These are phyloP conservation scores for Melanostigma gelatinosum DNA, from an alignment of 2,113 vertebrate genomes.

Conservation along the genomic window DNA sequence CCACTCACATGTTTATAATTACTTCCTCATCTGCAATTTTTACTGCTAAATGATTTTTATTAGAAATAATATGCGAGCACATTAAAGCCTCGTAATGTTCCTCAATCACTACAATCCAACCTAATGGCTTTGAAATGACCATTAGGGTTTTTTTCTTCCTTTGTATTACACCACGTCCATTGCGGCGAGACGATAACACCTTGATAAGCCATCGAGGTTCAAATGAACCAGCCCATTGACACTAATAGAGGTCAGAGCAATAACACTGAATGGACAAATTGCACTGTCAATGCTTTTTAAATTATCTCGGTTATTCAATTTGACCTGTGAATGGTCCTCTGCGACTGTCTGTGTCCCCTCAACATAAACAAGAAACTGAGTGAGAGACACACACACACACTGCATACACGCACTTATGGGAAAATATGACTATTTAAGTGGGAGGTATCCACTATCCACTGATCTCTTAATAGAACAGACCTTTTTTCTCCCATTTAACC, in stretches of 20 bases:
- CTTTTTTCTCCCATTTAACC: constrained; percentile 94
- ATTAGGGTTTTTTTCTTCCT: constrained; percentile 53
- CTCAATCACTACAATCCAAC: constrained; percentile 63
- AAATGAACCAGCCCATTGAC: constrained; percentile 90
- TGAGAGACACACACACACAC: constrained; percentile 31
- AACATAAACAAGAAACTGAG: constrained; percentile 73
- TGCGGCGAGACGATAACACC: constrained; percentile 86
- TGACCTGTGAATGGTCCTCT: constrained; percentile 93
- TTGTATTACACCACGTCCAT: constrained; percentile 67
- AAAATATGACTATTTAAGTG: constrained; percentile 90
- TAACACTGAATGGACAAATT: constrained; percentile 96
- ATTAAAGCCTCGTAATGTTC: constrained; percentile 66
- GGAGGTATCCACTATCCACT: constrained; percentile 96
- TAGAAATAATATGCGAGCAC: constrained; percentile 59
- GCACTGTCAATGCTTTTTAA: constrained; percentile 94
- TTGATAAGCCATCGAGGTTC: constrained; percentile 85
- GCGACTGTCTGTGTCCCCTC: constrained; percentile 80
- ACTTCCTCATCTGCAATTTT: constrained; percentile 66
- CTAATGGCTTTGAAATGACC: constrained; percentile 70
- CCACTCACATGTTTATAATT: constrained; percentile 57
- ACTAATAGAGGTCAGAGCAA: constrained; percentile 96
- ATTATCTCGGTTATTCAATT: constrained; percentile 99
- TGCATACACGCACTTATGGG: constrained; percentile 31
- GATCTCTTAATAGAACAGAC: constrained; percentile 97
- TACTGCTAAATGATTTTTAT: constrained; percentile 67